These are phyloP conservation scores for Octodon degus DNA, from an alignment of 2,113 vertebrate species.

Conservation along the genomic window DNA sequence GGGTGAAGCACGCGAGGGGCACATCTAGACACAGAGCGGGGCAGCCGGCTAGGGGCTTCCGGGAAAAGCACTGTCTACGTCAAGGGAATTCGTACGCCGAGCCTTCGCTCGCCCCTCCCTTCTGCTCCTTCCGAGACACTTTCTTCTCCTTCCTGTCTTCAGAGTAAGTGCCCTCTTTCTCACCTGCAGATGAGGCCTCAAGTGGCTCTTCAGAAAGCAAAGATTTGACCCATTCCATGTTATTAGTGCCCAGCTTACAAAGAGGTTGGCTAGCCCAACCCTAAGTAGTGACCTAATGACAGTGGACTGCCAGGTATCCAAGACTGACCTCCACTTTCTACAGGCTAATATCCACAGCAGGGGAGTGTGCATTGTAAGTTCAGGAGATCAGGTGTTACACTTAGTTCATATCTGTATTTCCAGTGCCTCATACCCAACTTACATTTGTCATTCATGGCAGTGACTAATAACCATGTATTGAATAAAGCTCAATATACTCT, in stretches of 20 bases:
- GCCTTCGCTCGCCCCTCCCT: not conserved
- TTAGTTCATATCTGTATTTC: not conserved
- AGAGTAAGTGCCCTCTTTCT: not conserved
- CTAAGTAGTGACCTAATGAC: not conserved
- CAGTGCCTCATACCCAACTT: not conserved
- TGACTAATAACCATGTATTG: not conserved
- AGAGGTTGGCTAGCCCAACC: not conserved
- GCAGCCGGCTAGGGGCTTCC: not conserved
- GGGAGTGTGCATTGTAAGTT: not conserved
- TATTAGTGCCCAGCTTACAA: not conserved
- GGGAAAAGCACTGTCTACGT: not conserved
- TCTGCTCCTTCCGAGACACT: not conserved
- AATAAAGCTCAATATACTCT: not conserved
- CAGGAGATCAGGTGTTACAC: not conserved
- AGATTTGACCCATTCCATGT: not conserved
- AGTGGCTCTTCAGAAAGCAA: not conserved
- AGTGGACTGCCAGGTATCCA: not conserved
- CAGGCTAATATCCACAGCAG: not conserved
- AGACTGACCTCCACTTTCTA: not conserved
- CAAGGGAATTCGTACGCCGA: not conserved
- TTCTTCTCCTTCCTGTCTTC: not conserved
- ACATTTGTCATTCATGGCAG: not conserved
- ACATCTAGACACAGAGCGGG: not conserved
- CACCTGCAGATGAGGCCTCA: not conserved
- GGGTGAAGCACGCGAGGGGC: not conserved